A percentile compares a stretch with the other conserved stretches of the same genome.
These are phyloP conservation scores for Cephalotes varians DNA, from an alignment of 2,888 invertebrate species.

Conservation along the genomic window DNA sequence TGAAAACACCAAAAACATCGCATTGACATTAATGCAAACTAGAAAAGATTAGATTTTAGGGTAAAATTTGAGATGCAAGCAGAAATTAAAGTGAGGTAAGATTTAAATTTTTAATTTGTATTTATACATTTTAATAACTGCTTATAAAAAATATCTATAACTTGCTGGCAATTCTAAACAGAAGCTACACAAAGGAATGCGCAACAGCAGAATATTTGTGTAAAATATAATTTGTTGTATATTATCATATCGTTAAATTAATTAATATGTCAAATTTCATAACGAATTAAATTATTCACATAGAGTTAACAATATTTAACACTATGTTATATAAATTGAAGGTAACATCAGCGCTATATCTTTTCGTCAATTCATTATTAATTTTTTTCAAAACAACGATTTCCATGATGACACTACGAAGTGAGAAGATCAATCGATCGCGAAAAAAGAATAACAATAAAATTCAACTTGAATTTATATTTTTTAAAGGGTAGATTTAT, in stretches of 20 bases:
- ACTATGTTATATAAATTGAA: too few relatives aligned
- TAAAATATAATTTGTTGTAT: background rate
- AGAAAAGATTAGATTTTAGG: background rate
- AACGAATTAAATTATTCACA: background rate
- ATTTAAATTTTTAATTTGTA: background rate
- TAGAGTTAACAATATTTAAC: background rate
- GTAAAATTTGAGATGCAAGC: background rate
- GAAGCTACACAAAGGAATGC: background rate
- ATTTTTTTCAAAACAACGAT: background rate
- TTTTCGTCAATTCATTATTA: too few relatives aligned
- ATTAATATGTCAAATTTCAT: background rate
- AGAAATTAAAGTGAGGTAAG: background rate
- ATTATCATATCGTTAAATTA: background rate
- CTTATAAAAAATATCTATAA: background rate
- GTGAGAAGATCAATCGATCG: background rate
- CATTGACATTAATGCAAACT: conserved; percentile 1
- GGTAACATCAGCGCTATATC: too few relatives aligned
- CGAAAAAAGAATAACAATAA: background rate
- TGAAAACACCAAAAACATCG: background rate
- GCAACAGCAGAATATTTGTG: background rate
- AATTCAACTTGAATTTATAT: background rate
- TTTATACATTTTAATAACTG: background rate
- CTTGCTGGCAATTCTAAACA: background rate
- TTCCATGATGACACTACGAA: background rate
- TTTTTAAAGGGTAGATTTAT: background rate